Evolutionary conservation across 2,113 vertebrate species (phyloP).

Genomic region (Xiphophorus couchianus): DNA sequence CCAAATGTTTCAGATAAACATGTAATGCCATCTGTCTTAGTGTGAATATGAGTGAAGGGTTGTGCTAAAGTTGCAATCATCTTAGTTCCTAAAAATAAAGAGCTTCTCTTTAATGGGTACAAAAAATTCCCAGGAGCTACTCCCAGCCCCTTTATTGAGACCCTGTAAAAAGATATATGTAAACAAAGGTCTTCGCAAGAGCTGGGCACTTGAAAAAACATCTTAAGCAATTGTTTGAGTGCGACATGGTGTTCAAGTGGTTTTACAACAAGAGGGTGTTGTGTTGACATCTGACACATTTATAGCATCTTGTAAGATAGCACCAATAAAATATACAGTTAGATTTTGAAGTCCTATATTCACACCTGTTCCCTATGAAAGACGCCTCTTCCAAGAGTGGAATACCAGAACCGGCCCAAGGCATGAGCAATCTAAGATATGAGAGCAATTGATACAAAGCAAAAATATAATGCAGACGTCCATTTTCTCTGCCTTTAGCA

Average conservation of each 20-base stretch:
- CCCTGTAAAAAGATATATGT: conserved; percentile 59
- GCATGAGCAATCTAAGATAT: too few relatives aligned
- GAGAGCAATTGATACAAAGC: neutral
- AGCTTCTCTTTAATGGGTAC: conserved; percentile 43
- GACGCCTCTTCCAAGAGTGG: conserved; percentile 47
- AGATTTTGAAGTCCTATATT: conserved; percentile 62
- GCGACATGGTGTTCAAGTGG: conserved; percentile 55
- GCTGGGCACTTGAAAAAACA: conserved; percentile 44
- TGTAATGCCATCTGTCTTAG: conserved; percentile 50
- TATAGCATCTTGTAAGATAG: conserved; percentile 58
- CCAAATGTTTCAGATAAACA: conserved; percentile 35
- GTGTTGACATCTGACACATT: conserved; percentile 43
- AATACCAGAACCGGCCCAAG: conserved; percentile 13
- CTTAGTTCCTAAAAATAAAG: conserved; percentile 28
- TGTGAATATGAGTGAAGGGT: conserved; percentile 39
- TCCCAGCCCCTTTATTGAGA: conserved; percentile 43
- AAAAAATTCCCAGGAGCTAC: conserved; percentile 36
- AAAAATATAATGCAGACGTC: neutral
- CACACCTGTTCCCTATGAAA: conserved; percentile 54
- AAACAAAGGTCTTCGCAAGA: conserved; percentile 58
- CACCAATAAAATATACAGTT: conserved; percentile 75
- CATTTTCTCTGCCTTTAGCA: neutral
- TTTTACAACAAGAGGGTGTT: conserved; percentile 49
- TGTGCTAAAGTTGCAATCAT: conserved; percentile 41
- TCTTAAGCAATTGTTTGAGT: conserved; percentile 38